Conservation (phyloP, 2,797 vertebrate genomes). For the Lophotriccus pileatus region DNA sequence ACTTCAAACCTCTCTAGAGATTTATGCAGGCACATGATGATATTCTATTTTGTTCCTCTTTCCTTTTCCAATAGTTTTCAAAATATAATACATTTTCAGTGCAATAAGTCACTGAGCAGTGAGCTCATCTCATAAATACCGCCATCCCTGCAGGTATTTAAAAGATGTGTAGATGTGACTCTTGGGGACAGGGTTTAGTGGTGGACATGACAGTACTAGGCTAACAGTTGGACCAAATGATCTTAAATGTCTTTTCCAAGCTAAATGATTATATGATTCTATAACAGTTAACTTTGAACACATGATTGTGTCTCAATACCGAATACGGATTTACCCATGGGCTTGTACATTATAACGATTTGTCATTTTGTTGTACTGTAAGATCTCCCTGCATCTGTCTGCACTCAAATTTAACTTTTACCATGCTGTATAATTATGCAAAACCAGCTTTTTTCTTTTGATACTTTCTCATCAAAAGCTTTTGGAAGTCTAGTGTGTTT, state of each 20-base stretch:
- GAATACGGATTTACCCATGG: neutral
- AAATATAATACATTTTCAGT: neutral
- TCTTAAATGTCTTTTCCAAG: neutral
- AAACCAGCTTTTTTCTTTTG: neutral
- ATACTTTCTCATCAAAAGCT: neutral
- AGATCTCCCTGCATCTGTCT: neutral
- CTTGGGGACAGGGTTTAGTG: neutral
- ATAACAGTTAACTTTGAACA: neutral
- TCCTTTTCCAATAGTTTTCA: neutral
- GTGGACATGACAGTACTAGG: neutral
- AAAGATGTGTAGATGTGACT: neutral
- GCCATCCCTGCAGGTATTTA: neutral
- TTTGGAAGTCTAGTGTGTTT: neutral
- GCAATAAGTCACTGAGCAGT: neutral
- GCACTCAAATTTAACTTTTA: neutral
- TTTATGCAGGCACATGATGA: neutral
- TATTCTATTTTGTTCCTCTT: neutral
- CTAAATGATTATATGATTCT: neutral
- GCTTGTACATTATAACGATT: neutral
- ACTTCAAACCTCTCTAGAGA: neutral
- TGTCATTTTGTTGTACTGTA: neutral
- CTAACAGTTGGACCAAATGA: neutral
- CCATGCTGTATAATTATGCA: neutral
- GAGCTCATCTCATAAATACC: neutral
- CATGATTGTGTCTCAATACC: neutral